Base-by-base conservation (phyloP, 1,140 invertebrate genomes). In the Drosophila biarmipes region DNA sequence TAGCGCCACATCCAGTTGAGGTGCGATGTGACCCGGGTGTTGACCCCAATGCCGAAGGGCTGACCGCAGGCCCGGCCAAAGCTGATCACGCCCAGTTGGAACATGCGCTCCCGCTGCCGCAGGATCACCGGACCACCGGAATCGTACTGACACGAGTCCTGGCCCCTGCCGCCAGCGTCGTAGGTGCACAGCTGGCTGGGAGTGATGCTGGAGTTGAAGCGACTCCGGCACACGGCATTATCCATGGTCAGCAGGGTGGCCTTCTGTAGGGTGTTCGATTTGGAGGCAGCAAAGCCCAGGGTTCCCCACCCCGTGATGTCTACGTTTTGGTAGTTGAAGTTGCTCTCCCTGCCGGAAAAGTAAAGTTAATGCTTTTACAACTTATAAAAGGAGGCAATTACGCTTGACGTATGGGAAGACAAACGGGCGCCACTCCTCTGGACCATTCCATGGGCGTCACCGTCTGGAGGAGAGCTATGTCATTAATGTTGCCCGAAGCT, bases 21-120 rank as follows among this genome's bases (percentile, higher is more conserved):
- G 85, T 95, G 95, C 27, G 93, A 92, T 0, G 94, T 94, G 2
- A 96, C 94, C 43, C 95, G 92, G 0, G 95, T 96, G 78, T 96
- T 96, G 11, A 96, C 92, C 0, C 94, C 95, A 0, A 95, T 93
- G 5, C 89, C 84, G 10, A 90, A 92, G 19, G 91, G 75, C 12
- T 77, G 51, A 0, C 93, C 95, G 86, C 95, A 96, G 5, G 90
- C 76, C 17, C 92, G 92, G 1, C 95, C 95, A 80, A 94, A 95
- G 4, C 95, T 95, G 11, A 95, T 95, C 2, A 96, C 90, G 0
- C 95, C 95, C 19, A 94, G 66, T 0, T 95, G 64, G 31, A 62
- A 89, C 68, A 81, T 42, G 6, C 91, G 74, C 0, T 62, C 49
- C 0, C 69, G 46, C 27, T 76, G 72, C 0, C 73, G 61, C 14